Evolutionary conservation across 2,888 invertebrate species (phyloP), one percentile per base, ranked within the genome.

Genomic region (Leptopterna dolabrata): DNA sequence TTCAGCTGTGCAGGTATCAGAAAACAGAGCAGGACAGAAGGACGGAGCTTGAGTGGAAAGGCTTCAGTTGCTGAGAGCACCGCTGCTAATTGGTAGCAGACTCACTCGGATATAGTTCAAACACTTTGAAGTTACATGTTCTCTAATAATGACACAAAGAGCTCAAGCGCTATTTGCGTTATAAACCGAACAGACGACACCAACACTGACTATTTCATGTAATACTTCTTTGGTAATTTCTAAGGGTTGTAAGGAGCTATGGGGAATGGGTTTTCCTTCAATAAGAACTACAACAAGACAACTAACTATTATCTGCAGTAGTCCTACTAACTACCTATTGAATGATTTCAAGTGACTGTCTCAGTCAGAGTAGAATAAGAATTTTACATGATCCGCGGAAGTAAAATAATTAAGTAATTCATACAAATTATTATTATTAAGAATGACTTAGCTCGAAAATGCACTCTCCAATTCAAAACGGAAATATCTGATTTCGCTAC

Each of bases 71-170:
- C 63, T 63, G 63, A 27, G 63, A 63, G 63, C 63, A 63, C 63
- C 63, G 27, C 63, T 63, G 63, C 63, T 63, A 63, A 63, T 63
- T 63, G 63, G 63, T 63, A 63, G 63, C 63, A 63, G 63, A 63
- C 63, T 24, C 63, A 63, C 63, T 63, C 63, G 24, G 0, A 11
- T 24, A 63, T 63, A 24, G 24, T 24, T 63, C 24, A 13, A 63
- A 63, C 63, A 63, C 63, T 63, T 63, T 63, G 63, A 63, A 24
- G 63, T 63, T 63, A 63, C n/a, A n/a, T 63, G 63, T 63, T 63
- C 63, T 63, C 63, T 24, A 63, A 63, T 63, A 63, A 63, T 63
- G 63, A 63, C 27, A 63, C 63, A 63, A 63, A 63, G 63, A 63
- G 63, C 63, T 24, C 24, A 63, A 27, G 63, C 24, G 63, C 63